Percentiles rank a stretch among this genome's conserved stretches.
Conservation (phyloP, 2,888 invertebrate genomes). For the Diachrysia chrysitis region DNA sequence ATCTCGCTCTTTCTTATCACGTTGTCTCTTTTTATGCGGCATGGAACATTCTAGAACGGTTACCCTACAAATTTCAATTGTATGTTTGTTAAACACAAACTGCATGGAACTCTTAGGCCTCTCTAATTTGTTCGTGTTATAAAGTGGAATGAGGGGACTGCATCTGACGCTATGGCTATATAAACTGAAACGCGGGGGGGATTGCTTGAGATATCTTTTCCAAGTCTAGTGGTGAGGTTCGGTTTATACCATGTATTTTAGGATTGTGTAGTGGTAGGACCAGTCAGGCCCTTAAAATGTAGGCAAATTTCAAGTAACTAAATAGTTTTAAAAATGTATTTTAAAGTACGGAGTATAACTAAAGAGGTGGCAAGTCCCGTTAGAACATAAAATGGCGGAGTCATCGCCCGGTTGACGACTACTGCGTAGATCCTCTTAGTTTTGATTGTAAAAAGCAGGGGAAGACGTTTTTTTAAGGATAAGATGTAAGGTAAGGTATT, state of each 20-base stretch:
- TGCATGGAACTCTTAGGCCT: conserved; percentile 17
- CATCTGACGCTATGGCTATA: conserved; percentile 64
- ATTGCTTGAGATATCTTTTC: conserved; percentile 67
- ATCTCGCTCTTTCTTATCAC: conserved; percentile 40
- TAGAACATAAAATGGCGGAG: conserved; percentile 76
- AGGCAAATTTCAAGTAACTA: conserved; percentile 59
- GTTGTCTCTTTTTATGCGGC: conserved; percentile 57
- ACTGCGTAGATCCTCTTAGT: conserved; percentile 68
- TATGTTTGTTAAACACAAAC: not conserved
- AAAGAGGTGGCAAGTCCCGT: conserved; percentile 69
- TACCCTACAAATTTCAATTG: conserved; percentile 52
- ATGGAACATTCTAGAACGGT: conserved; percentile 71
- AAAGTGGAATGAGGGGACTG: conserved; percentile 52
- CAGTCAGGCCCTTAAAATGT: conserved; percentile 66
- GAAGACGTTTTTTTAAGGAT: conserved; percentile 65
- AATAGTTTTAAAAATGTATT: conserved; percentile 66
- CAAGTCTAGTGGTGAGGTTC: conserved; percentile 73
- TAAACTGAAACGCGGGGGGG: conserved; percentile 57
- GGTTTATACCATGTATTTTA: conserved; percentile 60
- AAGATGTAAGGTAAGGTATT: conserved; percentile 74
- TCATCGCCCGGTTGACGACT: conserved; percentile 79
- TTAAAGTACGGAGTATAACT: conserved; percentile 57
- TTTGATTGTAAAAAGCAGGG: conserved; percentile 57
- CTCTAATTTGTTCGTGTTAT: conserved; percentile 45
- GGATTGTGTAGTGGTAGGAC: conserved; percentile 60